phyloP scores from a whole-genome alignment of 2,797 vertebrate species.

The Podarcis lilfordi region DNA sequence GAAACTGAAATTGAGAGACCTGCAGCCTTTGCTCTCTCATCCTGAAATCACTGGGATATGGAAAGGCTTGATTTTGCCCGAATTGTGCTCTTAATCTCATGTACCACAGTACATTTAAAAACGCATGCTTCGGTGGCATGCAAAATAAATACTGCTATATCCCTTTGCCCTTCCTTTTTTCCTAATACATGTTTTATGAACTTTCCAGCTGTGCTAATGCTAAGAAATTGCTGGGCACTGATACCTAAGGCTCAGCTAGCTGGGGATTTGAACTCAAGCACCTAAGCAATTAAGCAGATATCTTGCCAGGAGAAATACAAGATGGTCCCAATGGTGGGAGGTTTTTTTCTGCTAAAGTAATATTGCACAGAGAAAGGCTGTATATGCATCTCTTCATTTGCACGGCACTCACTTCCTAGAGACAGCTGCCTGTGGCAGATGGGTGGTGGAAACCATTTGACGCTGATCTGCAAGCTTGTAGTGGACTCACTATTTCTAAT shows the following conservation, averaged over 20 bases:
- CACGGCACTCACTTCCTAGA: neutral
- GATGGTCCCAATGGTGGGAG: neutral
- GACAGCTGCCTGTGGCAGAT: neutral
- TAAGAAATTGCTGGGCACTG: constrained; percentile 43
- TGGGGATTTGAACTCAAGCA: neutral
- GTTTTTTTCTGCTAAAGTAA: neutral
- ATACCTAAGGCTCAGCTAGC: constrained; percentile 47
- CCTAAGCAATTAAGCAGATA: constrained; percentile 45
- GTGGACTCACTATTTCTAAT: neutral
- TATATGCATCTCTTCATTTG: neutral
- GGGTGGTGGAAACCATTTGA: neutral
- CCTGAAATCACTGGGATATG: neutral
- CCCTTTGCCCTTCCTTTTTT: constrained; percentile 25
- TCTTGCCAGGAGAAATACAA: constrained; percentile 32
- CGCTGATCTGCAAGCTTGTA: neutral
- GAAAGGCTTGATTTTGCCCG: neutral
- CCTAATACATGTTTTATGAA: constrained; percentile 46
- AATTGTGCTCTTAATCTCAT: neutral
- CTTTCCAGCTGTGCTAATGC: constrained; percentile 26
- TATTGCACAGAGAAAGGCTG: neutral
- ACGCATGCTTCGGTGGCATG: neutral
- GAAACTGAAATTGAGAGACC: too few relatives aligned
- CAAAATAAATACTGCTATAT: neutral
- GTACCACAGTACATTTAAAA: neutral
- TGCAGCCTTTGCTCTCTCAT: neutral